These are phyloP conservation scores for Mythimna impura DNA, from an alignment of 2,888 invertebrate genomes.

Conservation along the genomic window DNA sequence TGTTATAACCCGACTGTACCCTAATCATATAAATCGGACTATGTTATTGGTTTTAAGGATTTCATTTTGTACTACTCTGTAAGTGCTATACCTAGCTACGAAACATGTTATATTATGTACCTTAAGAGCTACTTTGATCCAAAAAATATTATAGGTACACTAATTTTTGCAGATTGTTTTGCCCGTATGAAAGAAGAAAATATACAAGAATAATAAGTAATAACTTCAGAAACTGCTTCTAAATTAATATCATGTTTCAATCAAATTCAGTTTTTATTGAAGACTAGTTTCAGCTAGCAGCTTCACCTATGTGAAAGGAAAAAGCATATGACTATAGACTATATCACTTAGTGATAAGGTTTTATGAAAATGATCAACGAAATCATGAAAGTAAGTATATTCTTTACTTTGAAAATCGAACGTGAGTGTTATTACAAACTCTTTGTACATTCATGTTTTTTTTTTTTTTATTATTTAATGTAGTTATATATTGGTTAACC, in stretches of 20 bases:
- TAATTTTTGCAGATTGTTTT: no score
- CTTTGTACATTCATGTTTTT: conserved; percentile 7
- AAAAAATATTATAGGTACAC: no score
- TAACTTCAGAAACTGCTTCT: no score
- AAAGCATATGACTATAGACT: no score
- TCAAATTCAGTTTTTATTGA: no score
- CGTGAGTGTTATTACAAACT: conserved; percentile 30
- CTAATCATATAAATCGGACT: conserved; percentile 32
- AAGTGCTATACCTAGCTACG: neutral
- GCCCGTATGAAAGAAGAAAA: no score
- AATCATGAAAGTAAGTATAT: conserved; percentile 13
- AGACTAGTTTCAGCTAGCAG: no score
- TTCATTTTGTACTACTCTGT: conserved; percentile 5
- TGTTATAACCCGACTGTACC: conserved; percentile 7
- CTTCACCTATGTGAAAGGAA: no score
- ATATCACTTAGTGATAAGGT: no score
- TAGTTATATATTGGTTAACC: conserved; percentile 1
- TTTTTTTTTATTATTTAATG: neutral
- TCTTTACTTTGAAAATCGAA: conserved; percentile 38
- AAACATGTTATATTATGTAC: neutral
- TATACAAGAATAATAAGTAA: no score
- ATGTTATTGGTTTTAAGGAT: conserved; percentile 19
- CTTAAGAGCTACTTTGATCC: neutral
- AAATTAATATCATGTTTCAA: no score
- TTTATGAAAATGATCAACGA: conserved; percentile 47